phyloP scores from a whole-genome alignment of 2,113 vertebrate species.

The Tragelaphus strepsiceros region DNA sequence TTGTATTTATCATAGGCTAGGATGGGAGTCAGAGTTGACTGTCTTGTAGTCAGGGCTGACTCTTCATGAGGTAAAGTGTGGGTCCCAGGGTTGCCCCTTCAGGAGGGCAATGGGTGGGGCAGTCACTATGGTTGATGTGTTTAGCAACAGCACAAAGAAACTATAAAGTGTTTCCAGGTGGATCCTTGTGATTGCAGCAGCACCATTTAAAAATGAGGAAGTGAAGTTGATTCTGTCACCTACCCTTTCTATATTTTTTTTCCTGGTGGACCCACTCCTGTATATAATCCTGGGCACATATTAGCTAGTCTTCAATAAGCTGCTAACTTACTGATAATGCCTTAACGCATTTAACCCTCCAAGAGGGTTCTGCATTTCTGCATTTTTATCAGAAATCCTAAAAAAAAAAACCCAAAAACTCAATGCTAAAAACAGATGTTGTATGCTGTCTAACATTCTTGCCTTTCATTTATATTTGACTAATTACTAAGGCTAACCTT shows the following conservation, averaged over 20 bases:
- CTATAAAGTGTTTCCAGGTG: not conserved
- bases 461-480: not conserved
- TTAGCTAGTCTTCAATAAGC: not conserved
- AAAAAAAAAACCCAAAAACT: not conserved
- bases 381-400: not conserved
- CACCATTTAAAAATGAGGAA: not conserved
- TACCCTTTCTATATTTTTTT: not conserved
- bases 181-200: not conserved
- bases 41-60: not conserved
- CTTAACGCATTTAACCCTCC: not conserved
- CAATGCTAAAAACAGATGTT: not conserved
- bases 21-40: not conserved
- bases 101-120: not conserved
- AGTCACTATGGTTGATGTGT: not conserved
- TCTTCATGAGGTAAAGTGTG: not conserved
- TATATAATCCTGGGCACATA: not conserved
- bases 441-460: not conserved
- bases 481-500: no score
- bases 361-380: not conserved
- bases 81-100: not conserved
- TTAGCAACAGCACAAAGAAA: not conserved
- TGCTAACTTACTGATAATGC: not conserved
- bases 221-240: not conserved
- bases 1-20: not conserved
- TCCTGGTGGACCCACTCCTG: not conserved